Conservation (phyloP, 2,888 invertebrate genomes). For the Drosophila subquinaria region DNA sequence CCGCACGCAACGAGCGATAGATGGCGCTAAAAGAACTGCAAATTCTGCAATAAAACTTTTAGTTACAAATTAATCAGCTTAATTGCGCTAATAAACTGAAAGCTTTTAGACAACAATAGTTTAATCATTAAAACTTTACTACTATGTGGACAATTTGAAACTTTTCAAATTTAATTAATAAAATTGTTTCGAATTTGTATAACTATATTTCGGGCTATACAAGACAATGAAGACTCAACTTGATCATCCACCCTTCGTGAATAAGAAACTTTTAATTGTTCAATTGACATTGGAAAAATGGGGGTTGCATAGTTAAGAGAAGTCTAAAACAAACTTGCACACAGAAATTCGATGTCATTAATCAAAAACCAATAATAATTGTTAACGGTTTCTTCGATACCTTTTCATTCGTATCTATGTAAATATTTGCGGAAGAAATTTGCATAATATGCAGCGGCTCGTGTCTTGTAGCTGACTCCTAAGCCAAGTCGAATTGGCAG, state of each 20-base stretch:
- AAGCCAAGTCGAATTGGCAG: conserved; percentile 44
- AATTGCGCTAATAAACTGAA: background rate
- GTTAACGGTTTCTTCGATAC: conserved; percentile 66
- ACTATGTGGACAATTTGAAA: background rate
- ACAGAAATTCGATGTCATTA: conserved; percentile 16
- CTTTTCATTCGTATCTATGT: conserved; percentile 48
- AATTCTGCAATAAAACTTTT: background rate
- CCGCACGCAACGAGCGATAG: conserved; percentile 40
- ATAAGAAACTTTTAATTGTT: too few relatives aligned
- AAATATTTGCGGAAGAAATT: conserved; percentile 80
- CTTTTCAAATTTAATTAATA: too few relatives aligned
- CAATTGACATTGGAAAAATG: too few relatives aligned
- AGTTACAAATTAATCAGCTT: conserved; percentile 23
- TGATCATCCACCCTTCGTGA: too few relatives aligned
- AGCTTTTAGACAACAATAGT: conserved; percentile 1
- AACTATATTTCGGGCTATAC: too few relatives aligned
- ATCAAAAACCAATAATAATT: conserved; percentile 64
- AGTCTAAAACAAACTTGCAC: too few relatives aligned
- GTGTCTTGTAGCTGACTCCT: conserved; percentile 25
- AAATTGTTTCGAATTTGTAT: too few relatives aligned
- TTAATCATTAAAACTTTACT: background rate
- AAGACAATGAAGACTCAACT: too few relatives aligned
- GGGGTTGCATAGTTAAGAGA: too few relatives aligned
- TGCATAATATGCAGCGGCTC: conserved; percentile 64
- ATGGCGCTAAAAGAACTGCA: conserved; percentile 44